Conservation (phyloP, 2,888 invertebrate genomes). For the Bembecia ichneumoniformis region DNA sequence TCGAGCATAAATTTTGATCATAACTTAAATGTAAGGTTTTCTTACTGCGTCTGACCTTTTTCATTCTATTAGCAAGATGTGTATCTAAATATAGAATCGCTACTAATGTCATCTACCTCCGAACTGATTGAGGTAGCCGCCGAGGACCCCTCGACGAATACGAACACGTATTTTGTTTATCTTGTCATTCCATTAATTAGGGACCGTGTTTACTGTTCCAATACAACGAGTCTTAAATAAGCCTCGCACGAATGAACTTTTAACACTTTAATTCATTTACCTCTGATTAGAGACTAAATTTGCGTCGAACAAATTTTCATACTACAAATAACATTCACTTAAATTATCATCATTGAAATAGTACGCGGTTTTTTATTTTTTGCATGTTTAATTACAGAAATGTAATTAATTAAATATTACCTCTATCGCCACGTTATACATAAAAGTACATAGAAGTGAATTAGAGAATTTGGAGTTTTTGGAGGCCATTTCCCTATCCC, state of each 20-base stretch:
- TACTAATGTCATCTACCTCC: too few relatives aligned
- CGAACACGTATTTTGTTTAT: conserved; percentile 25
- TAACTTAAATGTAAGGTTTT: too few relatives aligned
- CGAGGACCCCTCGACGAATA: conserved; percentile 14
- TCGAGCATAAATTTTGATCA: too few relatives aligned
- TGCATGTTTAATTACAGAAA: too few relatives aligned
- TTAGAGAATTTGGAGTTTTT: too few relatives aligned
- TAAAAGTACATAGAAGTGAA: too few relatives aligned
- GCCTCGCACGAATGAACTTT: conserved; percentile 44
- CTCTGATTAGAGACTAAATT: conserved; percentile 27
- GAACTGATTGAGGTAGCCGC: conserved; percentile 21
- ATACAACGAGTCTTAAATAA: conserved; percentile 43
- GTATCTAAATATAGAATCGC: too few relatives aligned
- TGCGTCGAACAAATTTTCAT: conserved; percentile 19
- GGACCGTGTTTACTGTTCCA: conserved; percentile 46
- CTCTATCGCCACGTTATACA: too few relatives aligned
- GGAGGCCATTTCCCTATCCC: too few relatives aligned
- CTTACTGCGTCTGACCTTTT: not conserved
- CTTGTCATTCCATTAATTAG: conserved; percentile 51
- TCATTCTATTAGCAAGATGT: not conserved
- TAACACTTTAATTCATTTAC: conserved; percentile 46
- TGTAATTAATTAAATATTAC: too few relatives aligned
- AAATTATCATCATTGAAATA: conserved; percentile 3
- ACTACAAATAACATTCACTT: conserved; percentile 2
- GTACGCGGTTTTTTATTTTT: not conserved